Conservation (phyloP, 2,113 vertebrate species). For the Esox niger region DNA sequence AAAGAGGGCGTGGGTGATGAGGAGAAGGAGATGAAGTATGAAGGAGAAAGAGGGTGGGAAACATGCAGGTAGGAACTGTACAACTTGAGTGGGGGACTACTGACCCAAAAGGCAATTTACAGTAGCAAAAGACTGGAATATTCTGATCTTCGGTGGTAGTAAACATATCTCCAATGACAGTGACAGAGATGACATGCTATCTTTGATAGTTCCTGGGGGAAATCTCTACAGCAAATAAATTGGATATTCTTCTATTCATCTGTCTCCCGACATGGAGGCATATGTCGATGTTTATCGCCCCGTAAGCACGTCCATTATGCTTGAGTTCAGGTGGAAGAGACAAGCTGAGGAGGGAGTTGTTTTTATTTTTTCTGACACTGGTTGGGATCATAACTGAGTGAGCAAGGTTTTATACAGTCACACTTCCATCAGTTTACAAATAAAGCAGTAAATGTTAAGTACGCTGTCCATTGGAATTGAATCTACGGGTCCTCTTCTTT, state of each 20-base stretch:
- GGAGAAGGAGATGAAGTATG: neutral
- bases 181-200: slow-evolving; percentile 29
- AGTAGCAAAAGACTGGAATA: neutral
- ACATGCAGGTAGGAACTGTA: neutral
- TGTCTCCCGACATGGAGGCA: slow-evolving; percentile 54
- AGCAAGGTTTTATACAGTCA: too few species aligned
- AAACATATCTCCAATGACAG: slow-evolving; percentile 53
- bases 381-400: too few species aligned
- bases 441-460: neutral
- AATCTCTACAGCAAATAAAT: slow-evolving; percentile 49
- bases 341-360: too few species aligned
- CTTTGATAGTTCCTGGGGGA: slow-evolving; percentile 55
- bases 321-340: too few species aligned
- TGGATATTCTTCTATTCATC: slow-evolving; percentile 53
- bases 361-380: too few species aligned
- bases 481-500: neutral
- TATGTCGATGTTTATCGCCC: slow-evolving; percentile 49
- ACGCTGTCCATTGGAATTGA: neutral
- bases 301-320: slow-evolving; percentile 38
- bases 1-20: too few species aligned
- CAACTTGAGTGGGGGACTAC: neutral
- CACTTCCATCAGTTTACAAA: neutral
- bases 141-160: slow-evolving; percentile 3
- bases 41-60: neutral
- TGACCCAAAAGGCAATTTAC: neutral